Evolutionary conservation across 2,888 invertebrate species (phyloP).

Genomic region (Phengaris arion): DNA sequence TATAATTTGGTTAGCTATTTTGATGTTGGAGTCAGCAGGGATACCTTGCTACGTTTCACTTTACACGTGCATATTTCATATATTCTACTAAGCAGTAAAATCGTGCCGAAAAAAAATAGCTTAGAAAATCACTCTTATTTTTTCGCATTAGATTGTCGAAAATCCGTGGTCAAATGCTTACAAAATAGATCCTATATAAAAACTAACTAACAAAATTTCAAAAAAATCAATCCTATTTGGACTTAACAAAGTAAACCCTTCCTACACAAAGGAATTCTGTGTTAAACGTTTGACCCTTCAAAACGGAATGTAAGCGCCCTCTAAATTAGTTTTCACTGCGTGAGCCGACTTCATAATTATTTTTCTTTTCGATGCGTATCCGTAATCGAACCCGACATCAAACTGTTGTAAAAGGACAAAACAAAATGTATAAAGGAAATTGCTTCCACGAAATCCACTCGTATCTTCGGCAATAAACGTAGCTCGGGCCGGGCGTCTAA

Average conservation of each 20-base stretch:
- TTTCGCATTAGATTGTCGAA: not conserved
- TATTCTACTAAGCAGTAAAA: not conserved
- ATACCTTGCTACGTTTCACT: not conserved
- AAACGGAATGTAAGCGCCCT: conserved; percentile 26
- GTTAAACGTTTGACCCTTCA: conserved; percentile 24
- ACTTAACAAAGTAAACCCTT: conserved; percentile 18
- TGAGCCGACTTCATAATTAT: conserved; percentile 71
- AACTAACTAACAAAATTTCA: not conserved
- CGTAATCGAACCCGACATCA: conserved; percentile 76
- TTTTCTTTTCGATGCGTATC: conserved; percentile 62
- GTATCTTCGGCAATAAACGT: conserved; percentile 79
- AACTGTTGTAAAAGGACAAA: conserved; percentile 79
- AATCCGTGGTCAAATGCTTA: not conserved
- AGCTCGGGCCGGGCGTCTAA: conserved; percentile 72
- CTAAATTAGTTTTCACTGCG: conserved; percentile 75
- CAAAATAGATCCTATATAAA: not conserved
- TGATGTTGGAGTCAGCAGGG: conserved; percentile 3
- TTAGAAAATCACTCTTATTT: not conserved
- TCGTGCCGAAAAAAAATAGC: too few species aligned
- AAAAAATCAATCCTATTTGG: conserved; percentile 17
- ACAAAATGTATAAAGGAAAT: conserved; percentile 80
- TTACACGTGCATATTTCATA: not conserved
- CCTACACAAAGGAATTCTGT: conserved; percentile 10
- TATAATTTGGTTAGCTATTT: conserved; percentile 8
- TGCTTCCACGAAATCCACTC: conserved; percentile 79